phyloP scores from a whole-genome alignment of 92 coral and sea anemone species.

The Porites divaricata region DNA sequence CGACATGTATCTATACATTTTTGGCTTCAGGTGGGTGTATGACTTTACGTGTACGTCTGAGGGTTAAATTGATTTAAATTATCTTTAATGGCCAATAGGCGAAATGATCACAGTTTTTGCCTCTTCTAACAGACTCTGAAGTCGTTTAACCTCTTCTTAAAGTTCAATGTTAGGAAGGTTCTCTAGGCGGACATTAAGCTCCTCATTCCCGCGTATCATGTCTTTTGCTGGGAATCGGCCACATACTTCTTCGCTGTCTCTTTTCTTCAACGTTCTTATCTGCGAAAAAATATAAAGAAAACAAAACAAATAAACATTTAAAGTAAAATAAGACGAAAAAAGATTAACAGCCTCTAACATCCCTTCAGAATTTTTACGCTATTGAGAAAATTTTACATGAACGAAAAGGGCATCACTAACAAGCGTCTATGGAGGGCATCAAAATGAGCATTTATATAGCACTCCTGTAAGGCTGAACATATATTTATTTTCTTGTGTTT shows the following conservation, averaged over 20 bases:
- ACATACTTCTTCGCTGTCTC: not conserved
- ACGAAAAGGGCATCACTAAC: not conserved
- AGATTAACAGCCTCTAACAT: too few species aligned
- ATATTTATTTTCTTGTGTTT: too few species aligned
- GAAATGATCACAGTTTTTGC: not conserved
- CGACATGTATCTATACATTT: too few species aligned
- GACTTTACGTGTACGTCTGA: too few species aligned
- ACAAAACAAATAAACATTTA: not conserved
- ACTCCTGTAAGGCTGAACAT: too few species aligned
- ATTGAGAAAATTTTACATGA: not conserved
- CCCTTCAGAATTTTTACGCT: not conserved
- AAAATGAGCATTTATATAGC: too few species aligned
- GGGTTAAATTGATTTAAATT: not conserved
- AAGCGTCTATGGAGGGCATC: too few species aligned
- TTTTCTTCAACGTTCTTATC: slow-evolving; percentile 20
- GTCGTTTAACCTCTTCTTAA: slow-evolving; percentile 2
- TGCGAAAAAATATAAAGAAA: not conserved
- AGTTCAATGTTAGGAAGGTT: not conserved
- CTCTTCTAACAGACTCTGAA: slow-evolving; percentile 7
- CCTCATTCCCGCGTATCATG: slow-evolving; percentile 6
- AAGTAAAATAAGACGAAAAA: not conserved
- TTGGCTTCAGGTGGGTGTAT: too few species aligned
- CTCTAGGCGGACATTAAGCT: not conserved
- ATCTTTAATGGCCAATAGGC: not conserved
- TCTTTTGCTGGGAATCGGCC: slow-evolving; percentile 14